Evolutionary conservation across 2,797 vertebrate genomes (phyloP).

Genomic region (Apogon hyalosoma): DNA sequence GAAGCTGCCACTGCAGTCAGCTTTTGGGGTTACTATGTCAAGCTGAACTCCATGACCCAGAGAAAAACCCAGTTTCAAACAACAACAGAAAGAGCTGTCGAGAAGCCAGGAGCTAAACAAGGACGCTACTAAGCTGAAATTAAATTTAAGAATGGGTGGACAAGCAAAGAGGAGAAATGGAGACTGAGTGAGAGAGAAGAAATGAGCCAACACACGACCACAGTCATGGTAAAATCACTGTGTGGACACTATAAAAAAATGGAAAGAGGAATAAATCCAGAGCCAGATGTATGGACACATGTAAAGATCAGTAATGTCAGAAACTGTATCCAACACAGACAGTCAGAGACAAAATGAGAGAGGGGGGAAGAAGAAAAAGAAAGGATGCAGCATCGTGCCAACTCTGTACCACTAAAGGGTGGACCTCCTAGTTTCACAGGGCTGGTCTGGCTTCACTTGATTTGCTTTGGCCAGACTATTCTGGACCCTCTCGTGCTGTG

Average conservation of each 20-base stretch:
- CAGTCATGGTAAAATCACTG: conserved; percentile 51
- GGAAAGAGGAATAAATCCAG: conserved; percentile 38
- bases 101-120: conserved; percentile 68
- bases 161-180: conserved; percentile 24
- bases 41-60: conserved; percentile 57
- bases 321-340: conserved; percentile 45
- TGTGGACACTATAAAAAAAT: conserved; percentile 57
- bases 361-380: conserved; percentile 34
- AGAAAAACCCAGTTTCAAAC: conserved; percentile 37
- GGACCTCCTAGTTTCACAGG: conserved; percentile 62
- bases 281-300: conserved; percentile 50
- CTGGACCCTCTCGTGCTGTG: conserved; percentile 65
- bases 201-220: conserved; percentile 50
- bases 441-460: conserved; percentile 57
- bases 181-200: conserved; percentile 33
- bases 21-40: conserved; percentile 51
- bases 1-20: conserved; percentile 4
- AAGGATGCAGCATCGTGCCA: conserved; percentile 41
- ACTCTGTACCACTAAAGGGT: conserved; percentile 69
- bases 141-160: conserved; percentile 67
- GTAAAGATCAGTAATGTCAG: conserved; percentile 50
- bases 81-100: conserved; percentile 56
- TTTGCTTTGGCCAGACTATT: conserved; percentile 71
- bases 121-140: conserved; percentile 66
- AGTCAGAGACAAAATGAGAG: conserved; percentile 56